Evolutionary conservation across 2,888 invertebrate species (phyloP).

Genomic region (Geophilus truncorum): DNA sequence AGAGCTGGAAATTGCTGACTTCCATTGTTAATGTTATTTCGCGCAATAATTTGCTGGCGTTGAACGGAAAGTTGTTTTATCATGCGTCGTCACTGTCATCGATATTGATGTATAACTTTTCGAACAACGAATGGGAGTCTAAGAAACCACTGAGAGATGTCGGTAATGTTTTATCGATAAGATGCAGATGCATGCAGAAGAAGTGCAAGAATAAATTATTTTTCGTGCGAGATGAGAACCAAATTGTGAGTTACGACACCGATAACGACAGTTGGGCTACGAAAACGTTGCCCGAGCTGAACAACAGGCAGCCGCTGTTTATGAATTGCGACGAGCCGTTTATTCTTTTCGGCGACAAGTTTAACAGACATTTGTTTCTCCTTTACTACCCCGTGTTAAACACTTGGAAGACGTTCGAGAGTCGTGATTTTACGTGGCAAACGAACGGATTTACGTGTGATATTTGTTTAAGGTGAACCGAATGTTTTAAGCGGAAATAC

Average conservation of each 20-base stretch:
- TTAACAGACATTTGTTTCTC: background rate
- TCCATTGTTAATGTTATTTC: background rate
- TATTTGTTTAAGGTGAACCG: background rate
- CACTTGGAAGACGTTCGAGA: background rate
- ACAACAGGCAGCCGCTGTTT: background rate
- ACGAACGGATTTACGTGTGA: background rate
- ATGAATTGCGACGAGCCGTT: conserved; percentile 9
- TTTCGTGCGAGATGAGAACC: background rate
- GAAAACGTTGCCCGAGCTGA: background rate
- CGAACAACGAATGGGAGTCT: background rate
- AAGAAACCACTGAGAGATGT: background rate
- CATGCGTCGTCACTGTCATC: background rate
- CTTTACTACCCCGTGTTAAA: background rate
- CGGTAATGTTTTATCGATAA: background rate
- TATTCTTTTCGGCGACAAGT: background rate
- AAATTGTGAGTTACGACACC: background rate
- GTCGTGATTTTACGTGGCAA: background rate
- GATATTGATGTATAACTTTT: background rate
- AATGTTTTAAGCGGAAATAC: background rate
- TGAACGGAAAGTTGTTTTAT: background rate
- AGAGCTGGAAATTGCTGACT: background rate
- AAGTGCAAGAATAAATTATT: background rate
- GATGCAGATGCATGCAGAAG: background rate
- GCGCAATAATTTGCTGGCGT: background rate
- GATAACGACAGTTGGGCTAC: background rate